Percentiles rank a stretch among this genome's conserved stretches.
These are phyloP conservation scores for Crotophaga sulcirostris DNA, from an alignment of 2,113 vertebrate genomes.

Conservation along the genomic window DNA sequence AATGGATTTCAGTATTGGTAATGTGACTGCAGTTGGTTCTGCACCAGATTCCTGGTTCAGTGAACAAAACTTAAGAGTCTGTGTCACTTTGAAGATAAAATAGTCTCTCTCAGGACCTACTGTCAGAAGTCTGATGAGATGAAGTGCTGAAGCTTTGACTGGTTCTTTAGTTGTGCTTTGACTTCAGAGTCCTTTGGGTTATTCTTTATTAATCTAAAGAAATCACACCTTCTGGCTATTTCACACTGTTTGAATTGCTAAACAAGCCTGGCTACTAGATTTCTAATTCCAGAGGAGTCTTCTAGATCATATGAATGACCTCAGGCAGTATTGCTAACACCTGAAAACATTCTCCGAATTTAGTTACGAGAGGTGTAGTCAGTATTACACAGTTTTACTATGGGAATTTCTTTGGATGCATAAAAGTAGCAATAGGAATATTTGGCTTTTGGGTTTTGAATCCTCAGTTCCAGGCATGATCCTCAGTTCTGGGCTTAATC, in stretches of 20 bases:
- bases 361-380: not conserved
- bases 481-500: not conserved
- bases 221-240: slow-evolving; percentile 72
- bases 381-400: not conserved
- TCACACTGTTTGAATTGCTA: slow-evolving; percentile 67
- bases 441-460: not conserved
- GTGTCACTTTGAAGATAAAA: slow-evolving; percentile 74
- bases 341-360: not conserved
- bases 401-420: not conserved
- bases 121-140: slow-evolving; percentile 67
- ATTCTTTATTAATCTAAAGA: slow-evolving; percentile 75
- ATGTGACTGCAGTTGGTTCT: slow-evolving; percentile 17
- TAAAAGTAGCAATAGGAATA: not conserved
- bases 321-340: not conserved
- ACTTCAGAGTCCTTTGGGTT: slow-evolving; percentile 69
- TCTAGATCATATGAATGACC: slow-evolving; percentile 21
- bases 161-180: slow-evolving; percentile 58
- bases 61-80: slow-evolving; percentile 54
- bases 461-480: not conserved
- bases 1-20: slow-evolving; percentile 30
- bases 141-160: slow-evolving; percentile 46
- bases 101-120: slow-evolving; percentile 53
- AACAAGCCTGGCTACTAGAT: slow-evolving; percentile 37
- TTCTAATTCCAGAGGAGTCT: slow-evolving; percentile 24
- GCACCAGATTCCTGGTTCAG: slow-evolving; percentile 38